These are phyloP conservation scores for Halcyon smyrnensis DNA, from an alignment of 2,797 vertebrate genomes.

Conservation along the genomic window DNA sequence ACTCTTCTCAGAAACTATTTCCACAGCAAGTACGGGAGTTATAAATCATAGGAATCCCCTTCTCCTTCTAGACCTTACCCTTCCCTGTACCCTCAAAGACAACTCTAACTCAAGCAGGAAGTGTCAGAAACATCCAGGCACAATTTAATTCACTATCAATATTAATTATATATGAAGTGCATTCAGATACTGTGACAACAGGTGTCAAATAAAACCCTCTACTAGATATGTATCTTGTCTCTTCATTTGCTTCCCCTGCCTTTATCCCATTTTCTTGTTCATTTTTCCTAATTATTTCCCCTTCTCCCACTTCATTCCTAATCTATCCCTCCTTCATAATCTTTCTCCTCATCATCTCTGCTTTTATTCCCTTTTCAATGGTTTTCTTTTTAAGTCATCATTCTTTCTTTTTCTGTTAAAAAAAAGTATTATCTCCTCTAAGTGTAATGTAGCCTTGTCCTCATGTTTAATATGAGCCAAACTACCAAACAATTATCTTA, in stretches of 20 bases:
- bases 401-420: not conserved
- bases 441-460: not conserved
- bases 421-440: not conserved
- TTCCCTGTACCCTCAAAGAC: not conserved
- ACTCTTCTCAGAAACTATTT: not conserved
- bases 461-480: not conserved
- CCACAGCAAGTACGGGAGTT: not conserved
- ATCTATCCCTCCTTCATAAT: not conserved
- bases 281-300: not conserved
- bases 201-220: not conserved
- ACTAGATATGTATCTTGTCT: not conserved
- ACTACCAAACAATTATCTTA: not conserved
- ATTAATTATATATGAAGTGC: not conserved
- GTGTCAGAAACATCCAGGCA: not conserved
- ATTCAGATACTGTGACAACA: not conserved
- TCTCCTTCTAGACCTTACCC: not conserved
- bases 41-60: accelerated
- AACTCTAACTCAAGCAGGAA: not conserved
- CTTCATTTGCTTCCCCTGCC: not conserved
- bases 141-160: not conserved
- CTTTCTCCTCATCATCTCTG: not conserved
- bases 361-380: not conserved
- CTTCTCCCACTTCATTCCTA: not conserved
- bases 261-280: not conserved
- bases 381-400: not conserved